Evolutionary conservation across 1,140 invertebrate species (phyloP).

Genomic region (Choristoneura fumiferana): DNA sequence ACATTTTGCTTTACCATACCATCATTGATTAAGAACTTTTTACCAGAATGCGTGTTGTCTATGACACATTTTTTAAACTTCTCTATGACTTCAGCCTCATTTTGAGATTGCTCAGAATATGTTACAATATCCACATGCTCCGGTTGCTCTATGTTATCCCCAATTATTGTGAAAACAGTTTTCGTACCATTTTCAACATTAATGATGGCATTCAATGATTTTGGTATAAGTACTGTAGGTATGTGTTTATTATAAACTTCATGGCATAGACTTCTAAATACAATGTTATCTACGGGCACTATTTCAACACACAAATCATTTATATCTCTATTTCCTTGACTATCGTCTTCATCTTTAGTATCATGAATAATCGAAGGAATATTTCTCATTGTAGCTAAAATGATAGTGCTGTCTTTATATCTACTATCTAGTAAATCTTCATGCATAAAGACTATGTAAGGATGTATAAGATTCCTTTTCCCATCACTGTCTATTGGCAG

Average conservation of each 20-base stretch:
- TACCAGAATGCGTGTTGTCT: conserved; percentile 70
- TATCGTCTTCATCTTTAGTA: conserved; percentile 41
- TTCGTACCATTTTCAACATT: conserved; percentile 67
- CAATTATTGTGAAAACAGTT: conserved; percentile 63
- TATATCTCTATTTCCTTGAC: conserved; percentile 38
- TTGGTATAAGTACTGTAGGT: conserved; percentile 68
- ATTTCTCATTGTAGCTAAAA: conserved; percentile 62
- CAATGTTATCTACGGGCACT: conserved; percentile 56
- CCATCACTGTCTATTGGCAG: conserved; percentile 66
- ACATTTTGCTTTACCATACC: conserved; percentile 78
- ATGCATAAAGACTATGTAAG: conserved; percentile 68
- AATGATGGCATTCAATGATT: conserved; percentile 64
- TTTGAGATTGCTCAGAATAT: conserved; percentile 58
- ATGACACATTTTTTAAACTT: conserved; percentile 81
- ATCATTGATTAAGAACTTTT: conserved; percentile 81
- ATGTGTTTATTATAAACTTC: conserved; percentile 67
- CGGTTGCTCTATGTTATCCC: conserved; percentile 56
- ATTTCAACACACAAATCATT: conserved; percentile 70
- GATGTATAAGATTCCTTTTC: conserved; percentile 68
- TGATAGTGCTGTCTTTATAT: conserved; percentile 53
- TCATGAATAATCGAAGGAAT: conserved; percentile 53
- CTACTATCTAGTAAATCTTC: conserved; percentile 56
- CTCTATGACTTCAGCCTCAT: conserved; percentile 76
- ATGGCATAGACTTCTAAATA: conserved; percentile 59
- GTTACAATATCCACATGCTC: conserved; percentile 80